phyloP scores from a whole-genome alignment of 2,888 invertebrate species.

The Limnephilus rhombicus region DNA sequence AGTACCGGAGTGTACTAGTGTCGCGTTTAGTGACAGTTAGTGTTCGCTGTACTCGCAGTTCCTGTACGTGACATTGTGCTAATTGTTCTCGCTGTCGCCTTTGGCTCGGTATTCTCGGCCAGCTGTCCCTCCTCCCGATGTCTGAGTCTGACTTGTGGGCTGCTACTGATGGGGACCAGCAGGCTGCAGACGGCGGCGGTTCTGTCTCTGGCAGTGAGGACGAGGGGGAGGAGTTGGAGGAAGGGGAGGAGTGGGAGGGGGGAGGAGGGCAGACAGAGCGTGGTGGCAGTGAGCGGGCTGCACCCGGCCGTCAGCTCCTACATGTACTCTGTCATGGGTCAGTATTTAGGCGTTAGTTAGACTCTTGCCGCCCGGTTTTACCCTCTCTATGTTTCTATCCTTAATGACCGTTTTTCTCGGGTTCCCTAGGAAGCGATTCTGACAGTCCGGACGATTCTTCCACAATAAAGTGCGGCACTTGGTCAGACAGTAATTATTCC shows the following conservation, averaged over 20 bases:
- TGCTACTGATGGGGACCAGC: not conserved
- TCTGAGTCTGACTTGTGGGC: not conserved
- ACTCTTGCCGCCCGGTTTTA: slow-evolving; percentile 67
- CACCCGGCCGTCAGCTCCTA: slow-evolving; percentile 78
- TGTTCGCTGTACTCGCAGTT: not conserved
- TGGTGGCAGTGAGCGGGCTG: slow-evolving; percentile 72
- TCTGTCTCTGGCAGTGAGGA: not conserved
- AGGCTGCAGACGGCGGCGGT: slow-evolving; percentile 11
- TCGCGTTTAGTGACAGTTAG: not conserved
- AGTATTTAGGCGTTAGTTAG: slow-evolving; percentile 71
- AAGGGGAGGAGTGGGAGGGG: slow-evolving; percentile 43
- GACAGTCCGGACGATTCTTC: slow-evolving; percentile 79
- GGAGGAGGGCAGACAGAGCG: slow-evolving; percentile 75
- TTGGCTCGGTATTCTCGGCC: slow-evolving; percentile 6
- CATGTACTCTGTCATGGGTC: slow-evolving; percentile 78
- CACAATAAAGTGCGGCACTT: slow-evolving; percentile 78
- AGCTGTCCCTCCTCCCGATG: slow-evolving; percentile 37
- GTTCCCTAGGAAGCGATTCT: slow-evolving; percentile 73
- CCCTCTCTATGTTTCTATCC: slow-evolving; percentile 47
- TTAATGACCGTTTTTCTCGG: slow-evolving; percentile 56
- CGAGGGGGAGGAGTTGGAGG: slow-evolving; percentile 27
- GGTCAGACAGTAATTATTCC: slow-evolving; percentile 74
- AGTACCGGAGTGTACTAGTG: slow-evolving; percentile 6
- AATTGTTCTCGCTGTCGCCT: not conserved
- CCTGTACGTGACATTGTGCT: slow-evolving; percentile 20